Base-by-base conservation (phyloP, 2,888 invertebrate genomes). In the Allophyes oxyacanthae region DNA sequence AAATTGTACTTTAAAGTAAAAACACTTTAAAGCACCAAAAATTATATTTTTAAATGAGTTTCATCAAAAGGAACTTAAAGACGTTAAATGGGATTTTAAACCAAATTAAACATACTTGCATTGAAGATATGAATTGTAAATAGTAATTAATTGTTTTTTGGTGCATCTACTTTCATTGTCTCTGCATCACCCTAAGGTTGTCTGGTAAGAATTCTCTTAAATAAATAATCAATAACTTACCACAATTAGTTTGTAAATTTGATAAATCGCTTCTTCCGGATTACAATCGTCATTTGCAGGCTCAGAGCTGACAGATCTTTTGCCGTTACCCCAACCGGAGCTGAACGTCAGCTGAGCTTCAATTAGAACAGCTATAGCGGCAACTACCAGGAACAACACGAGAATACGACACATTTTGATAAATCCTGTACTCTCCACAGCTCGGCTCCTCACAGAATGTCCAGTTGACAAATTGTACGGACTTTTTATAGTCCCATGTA, bases 191-290 rank as follows among this genome's bases (percentile, higher is more conserved):
- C n/a, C n/a, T n/a, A n/a, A n/a, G n/a, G n/a, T n/a, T n/a, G n/a
- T n/a, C n/a, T n/a, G n/a, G n/a, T n/a, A n/a, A n/a, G n/a, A n/a
- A n/a, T n/a, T n/a, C n/a, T n/a, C n/a, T n/a, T n/a, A n/a, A n/a
- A n/a, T n/a, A n/a, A 8, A 0, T 40, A 28, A 20, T 20, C 3
- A 28, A 13, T 8, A 13, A 70, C 79, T 75, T 78, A 95, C 95
- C 94, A 95, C 94, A 56, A 95, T 94, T 15, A 95, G 87, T 86
- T 95, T 95, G 73, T 95, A 95, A 66, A 95, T 92, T 40, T 94
- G 87, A 84, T 94, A 91, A 26, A 95, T 83, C 20, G 94, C 88
- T 60, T 95, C 95, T 64, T 95, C 91, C 8, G 94, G 89, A 68
- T 93, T 94, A 78, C 95, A 95, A 13, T 88, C 91, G 28, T 87